Percentiles rank a stretch among this genome's conserved stretches.
phyloP scores from a whole-genome alignment of 2,113 vertebrate genomes.

The Phylloscopus trochiloides region DNA sequence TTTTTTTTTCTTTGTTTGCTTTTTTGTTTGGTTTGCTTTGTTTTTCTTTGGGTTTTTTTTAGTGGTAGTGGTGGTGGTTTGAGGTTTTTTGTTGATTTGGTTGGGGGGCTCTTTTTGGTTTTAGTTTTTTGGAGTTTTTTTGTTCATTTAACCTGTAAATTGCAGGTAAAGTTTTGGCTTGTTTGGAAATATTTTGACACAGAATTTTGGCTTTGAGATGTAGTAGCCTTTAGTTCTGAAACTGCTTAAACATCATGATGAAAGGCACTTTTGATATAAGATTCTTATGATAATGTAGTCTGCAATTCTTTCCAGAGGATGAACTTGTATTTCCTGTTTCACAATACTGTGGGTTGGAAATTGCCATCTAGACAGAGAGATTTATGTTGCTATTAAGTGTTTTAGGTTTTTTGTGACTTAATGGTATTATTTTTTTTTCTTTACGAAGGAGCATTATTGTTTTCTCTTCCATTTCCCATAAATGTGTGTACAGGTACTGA shows the following conservation, averaged over 20 bases:
- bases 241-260: neutral
- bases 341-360: slow-evolving; percentile 14
- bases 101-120: neutral
- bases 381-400: slow-evolving; percentile 34
- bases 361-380: slow-evolving; percentile 24
- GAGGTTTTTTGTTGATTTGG: neutral
- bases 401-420: slow-evolving; percentile 29
- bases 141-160: neutral
- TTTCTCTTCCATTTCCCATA: slow-evolving; percentile 12
- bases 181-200: neutral
- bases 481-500: neutral
- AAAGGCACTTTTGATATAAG: neutral
- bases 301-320: neutral
- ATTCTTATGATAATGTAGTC: neutral
- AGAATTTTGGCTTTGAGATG: neutral
- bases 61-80: neutral
- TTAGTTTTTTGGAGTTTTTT: neutral
- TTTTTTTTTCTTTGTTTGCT: neutral
- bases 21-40: too few relatives aligned
- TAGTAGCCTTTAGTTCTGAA: neutral
- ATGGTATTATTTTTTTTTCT: slow-evolving; percentile 23
- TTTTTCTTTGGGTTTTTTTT: neutral
- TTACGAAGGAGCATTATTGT: neutral
- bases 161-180: neutral
- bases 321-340: slow-evolving; percentile 31